Conservation (phyloP, 2,113 vertebrate genomes). For the Strix uralensis region DNA sequence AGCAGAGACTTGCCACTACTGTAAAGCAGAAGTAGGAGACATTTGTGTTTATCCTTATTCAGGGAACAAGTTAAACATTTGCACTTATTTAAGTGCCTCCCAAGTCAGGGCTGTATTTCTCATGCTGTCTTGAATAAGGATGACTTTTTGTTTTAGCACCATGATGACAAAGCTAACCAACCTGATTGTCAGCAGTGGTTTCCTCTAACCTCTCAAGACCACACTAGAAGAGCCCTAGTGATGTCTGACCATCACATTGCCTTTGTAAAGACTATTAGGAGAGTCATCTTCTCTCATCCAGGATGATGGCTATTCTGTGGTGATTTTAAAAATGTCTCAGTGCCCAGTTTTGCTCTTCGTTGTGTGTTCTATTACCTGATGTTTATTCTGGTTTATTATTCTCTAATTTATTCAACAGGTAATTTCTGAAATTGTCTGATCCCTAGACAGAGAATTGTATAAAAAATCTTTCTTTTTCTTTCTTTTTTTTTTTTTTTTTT, state of each 20-base stretch:
- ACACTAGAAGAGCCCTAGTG: neutral
- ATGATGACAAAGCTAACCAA: neutral
- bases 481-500: neutral
- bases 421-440: neutral
- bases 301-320: neutral
- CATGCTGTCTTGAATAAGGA: neutral
- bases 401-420: neutral
- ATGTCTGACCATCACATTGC: neutral
- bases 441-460: neutral
- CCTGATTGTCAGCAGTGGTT: neutral
- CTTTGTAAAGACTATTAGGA: neutral
- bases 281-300: neutral
- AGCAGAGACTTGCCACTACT: neutral
- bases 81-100: neutral
- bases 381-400: neutral
- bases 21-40: neutral
- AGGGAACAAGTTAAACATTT: neutral
- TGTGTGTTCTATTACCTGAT: neutral
- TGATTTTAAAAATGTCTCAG: neutral
- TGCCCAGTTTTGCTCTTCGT: neutral
- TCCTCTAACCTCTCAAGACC: neutral
- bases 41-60: conserved; percentile 3
- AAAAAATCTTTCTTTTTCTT: neutral
- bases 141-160: neutral
- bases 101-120: neutral